Conservation (phyloP, 2,113 vertebrate genomes). For the Tympanuchus pallidicinctus region DNA sequence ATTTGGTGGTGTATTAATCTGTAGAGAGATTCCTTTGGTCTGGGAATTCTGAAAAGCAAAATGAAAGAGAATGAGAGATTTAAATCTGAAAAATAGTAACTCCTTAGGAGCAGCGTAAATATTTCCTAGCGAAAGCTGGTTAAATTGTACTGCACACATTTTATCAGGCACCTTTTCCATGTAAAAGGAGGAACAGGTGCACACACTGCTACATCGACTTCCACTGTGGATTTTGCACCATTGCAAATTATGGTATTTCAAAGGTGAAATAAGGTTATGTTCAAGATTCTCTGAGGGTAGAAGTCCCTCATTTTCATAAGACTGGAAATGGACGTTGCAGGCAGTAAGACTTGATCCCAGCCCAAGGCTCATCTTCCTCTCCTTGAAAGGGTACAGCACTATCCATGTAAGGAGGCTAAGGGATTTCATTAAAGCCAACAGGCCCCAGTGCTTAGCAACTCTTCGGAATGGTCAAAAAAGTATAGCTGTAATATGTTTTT, state of each 20-base stretch:
- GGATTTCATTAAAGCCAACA: neutral
- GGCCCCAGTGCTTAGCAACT: neutral
- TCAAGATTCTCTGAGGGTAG: neutral
- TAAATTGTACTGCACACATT: neutral
- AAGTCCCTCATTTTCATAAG: neutral
- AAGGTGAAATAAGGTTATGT: neutral
- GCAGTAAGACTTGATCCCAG: neutral
- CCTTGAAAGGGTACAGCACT: neutral
- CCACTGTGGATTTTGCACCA: neutral
- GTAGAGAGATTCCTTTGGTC: conserved; percentile 28
- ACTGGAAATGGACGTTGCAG: neutral
- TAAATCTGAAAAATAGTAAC: conserved; percentile 34
- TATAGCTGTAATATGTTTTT: neutral
- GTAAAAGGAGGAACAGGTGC: neutral
- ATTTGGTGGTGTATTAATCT: conserved; percentile 44
- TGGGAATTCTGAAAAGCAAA: conserved; percentile 54
- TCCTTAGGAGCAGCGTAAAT: conserved; percentile 28
- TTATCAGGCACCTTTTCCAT: neutral
- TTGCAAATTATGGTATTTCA: neutral
- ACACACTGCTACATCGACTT: neutral
- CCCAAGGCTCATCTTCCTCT: neutral
- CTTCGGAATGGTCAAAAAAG: neutral
- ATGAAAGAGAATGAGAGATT: conserved; percentile 64
- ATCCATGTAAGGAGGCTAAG: neutral
- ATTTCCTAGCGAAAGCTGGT: conserved; percentile 1